Evolutionary conservation across 2,888 invertebrate species (phyloP), one percentile per base, ranked within the genome.

Genomic region (Drosophila emarginata): DNA sequence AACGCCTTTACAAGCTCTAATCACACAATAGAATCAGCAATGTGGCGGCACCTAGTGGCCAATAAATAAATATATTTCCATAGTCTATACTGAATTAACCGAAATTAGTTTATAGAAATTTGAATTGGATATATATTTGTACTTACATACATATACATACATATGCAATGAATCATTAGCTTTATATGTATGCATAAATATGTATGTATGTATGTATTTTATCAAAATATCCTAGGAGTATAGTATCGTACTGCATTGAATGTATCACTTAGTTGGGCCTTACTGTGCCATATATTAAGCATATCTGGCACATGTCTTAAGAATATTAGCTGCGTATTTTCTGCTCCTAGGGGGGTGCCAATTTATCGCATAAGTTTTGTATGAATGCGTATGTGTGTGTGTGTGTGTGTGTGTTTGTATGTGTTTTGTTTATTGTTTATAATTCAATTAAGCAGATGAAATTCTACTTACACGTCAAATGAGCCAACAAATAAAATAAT

Each of bases 371-470:
- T 39, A 15, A 50, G 12, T 26, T 23, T 4, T 51, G 60, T 39
- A 26, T 64, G 40, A 58, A 65, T 61, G 23, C 58, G 68, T 28
- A 15, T 50, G 60, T 39, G 26, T 64, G 40, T 60, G 67, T 61
- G 32, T 60, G 71, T n/a, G 68, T 74, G 65, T 61, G 64, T 64
- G 76, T 0, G 2, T 39, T 1, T 18, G 9, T 40, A 14, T 9
- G 3, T 18, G 75, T 67, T 70, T 71, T 82, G 83, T 78, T 85
- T 78, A 80, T 79, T 83, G 82, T 83, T 83, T 85, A 80, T 79
- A 80, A 85, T 85, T 83, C 68, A 85, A 83, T 83, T 83, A 82
- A 74, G 79, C 79, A 45, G 45, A 68, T 82, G 79, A 82, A 78
- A 76, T 65, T 77, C 64, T 67, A 69, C 77, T 45, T 45, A 79